Conservation (phyloP, 2,113 vertebrate genomes). For the Boulengeromyrus knoepffleri region DNA sequence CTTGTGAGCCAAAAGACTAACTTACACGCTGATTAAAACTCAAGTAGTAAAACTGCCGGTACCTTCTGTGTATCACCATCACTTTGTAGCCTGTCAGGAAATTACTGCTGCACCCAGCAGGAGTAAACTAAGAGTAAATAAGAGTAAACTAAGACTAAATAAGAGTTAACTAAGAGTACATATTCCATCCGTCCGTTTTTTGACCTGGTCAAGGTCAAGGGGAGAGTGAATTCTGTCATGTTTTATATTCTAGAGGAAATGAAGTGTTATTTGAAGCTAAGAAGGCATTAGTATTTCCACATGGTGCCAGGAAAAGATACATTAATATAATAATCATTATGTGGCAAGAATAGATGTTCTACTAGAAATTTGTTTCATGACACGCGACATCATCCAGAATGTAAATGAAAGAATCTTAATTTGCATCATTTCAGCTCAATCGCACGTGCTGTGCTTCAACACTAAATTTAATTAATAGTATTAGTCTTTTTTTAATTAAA, state of each 20-base stretch:
- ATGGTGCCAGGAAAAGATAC: not conserved
- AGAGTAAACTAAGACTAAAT: not conserved
- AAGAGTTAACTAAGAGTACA: not conserved
- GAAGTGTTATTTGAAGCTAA: not conserved
- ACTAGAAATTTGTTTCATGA: not conserved
- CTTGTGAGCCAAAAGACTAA: not conserved
- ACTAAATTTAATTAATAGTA: conserved; percentile 21
- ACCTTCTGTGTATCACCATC: not conserved
- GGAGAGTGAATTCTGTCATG: not conserved
- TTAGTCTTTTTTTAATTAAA: conserved; percentile 19
- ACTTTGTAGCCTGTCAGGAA: not conserved
- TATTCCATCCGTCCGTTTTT: not conserved
- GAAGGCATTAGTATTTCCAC: not conserved
- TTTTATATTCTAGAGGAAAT: not conserved
- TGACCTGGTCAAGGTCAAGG: not conserved
- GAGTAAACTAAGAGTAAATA: not conserved
- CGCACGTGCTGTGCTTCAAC: conserved; percentile 1
- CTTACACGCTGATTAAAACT: not conserved
- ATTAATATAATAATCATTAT: conserved; percentile 1
- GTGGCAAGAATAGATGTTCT: not conserved
- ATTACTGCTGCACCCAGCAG: not conserved
- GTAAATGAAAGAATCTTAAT: conserved; percentile 8
- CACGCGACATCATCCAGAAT: not conserved
- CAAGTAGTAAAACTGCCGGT: not conserved
- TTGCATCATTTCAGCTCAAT: not conserved